Percentiles rank a stretch among this genome's conserved stretches.
Conservation (phyloP, 2,888 invertebrate genomes). For the Allacma fusca region DNA sequence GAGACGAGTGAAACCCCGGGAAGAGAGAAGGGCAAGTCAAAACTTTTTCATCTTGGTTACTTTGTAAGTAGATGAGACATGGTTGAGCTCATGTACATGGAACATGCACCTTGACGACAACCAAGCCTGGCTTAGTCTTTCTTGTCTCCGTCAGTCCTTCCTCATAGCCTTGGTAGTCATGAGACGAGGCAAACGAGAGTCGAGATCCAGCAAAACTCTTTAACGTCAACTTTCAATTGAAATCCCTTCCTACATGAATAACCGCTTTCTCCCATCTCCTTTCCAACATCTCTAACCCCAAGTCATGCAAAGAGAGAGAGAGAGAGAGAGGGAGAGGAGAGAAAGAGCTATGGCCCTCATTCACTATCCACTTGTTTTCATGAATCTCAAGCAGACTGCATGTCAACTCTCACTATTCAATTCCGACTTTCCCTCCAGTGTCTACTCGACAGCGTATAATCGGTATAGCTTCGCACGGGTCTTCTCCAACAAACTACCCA, state of each 20-base stretch:
- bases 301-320: neutral
- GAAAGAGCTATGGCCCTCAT: neutral
- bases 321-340: neutral
- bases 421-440: neutral
- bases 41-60: constrained; percentile 25
- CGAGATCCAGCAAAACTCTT: no score
- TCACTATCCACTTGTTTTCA: constrained; percentile 18
- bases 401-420: constrained; percentile 13
- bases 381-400: constrained; percentile 17
- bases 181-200: no score
- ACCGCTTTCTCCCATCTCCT: neutral
- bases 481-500: no score
- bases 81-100: neutral
- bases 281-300: neutral
- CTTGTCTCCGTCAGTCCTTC: neutral
- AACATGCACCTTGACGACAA: neutral
- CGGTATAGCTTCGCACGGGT: no score
- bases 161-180: neutral
- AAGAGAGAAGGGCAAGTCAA: constrained; percentile 17
- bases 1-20: neutral
- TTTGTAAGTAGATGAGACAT: constrained; percentile 28
- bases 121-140: neutral
- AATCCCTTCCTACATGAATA: no score
- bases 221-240: no score
- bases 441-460: no score